Conservation (phyloP, 2,888 invertebrate genomes). For the Luperina testacea region DNA sequence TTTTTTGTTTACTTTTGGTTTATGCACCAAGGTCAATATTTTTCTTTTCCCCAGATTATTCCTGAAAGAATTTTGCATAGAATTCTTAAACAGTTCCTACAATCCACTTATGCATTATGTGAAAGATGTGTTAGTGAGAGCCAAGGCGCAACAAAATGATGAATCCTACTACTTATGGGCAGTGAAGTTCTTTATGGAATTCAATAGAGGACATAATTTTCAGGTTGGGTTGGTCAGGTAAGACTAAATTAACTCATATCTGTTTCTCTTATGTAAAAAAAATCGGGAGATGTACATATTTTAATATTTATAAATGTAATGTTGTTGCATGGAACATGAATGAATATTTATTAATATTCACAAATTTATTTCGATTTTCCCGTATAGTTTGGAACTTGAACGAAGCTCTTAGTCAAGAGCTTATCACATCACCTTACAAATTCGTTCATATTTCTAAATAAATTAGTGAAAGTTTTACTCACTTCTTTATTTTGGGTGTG, state of each 20-base stretch:
- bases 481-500: background rate
- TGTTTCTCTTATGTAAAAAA: background rate
- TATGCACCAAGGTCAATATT: background rate
- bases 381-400: background rate
- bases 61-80: constrained; percentile 97
- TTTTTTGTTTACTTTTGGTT: background rate
- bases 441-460: background rate
- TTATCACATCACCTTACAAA: background rate
- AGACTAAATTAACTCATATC: constrained; percentile 49
- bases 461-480: background rate
- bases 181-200: constrained; percentile 98
- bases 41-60: constrained; percentile 91
- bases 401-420: background rate
- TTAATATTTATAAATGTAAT: background rate
- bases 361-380: background rate
- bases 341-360: background rate
- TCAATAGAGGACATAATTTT: constrained; percentile 96
- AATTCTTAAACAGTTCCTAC: constrained; percentile 97
- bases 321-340: background rate
- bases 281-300: background rate
- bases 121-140: constrained; percentile 93
- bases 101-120: constrained; percentile 97
- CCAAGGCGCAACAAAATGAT: constrained; percentile 94
- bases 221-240: constrained; percentile 97
- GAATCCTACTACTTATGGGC: constrained; percentile 98